Evolutionary conservation across 2,888 invertebrate species (phyloP), one percentile per base, ranked within the genome.

Genomic region (Eupithecia vulgata): DNA sequence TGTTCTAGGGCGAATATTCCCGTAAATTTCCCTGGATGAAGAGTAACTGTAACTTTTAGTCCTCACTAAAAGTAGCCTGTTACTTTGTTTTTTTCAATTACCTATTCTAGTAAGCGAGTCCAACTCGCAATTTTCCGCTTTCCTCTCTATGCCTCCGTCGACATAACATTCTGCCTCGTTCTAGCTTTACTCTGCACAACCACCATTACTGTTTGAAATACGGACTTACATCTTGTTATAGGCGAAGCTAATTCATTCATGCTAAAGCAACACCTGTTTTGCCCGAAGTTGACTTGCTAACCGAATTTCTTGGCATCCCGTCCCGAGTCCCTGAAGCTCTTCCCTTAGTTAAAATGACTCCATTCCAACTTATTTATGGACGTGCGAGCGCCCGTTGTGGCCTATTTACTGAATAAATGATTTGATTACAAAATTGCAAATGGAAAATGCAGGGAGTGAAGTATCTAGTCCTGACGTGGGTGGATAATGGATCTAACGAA

Each of bases 371-470:
- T 80, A 80, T 79, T 79, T 79, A 80, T 79, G 79, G 74, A 67
- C 76, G 79, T 78, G 79, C 77, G 79, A 78, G 79, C 74, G 79
- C 79, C 79, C 80, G 78, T 77, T 77, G 80, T 64, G 79, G 80
- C 79, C 80, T 80, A 78, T 80, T 80, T 80, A 75, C 79, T 80
- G 80, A 80, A 80, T 80, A 80, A 80, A 80, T 80, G 77, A 80
- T 79, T 79, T 80, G 78, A 80, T 80, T 80, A 80, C 80, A 77
- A 80, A 80, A 80, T 80, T 80, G 80, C 78, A 80, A 80, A 80
- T 79, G 79, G 79, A 75, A 78, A 76, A 77, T 78, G 80, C 78
- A 78, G 77, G 65, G 68, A 78, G 78, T 70, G 57, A 70, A 78
- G 76, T 73, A 30, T 74, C 72, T n/a, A n/a, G n/a, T 74, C 68